These are phyloP conservation scores for Acromyrmex charruanus DNA, from an alignment of 1,140 invertebrate genomes.

Conservation along the genomic window DNA sequence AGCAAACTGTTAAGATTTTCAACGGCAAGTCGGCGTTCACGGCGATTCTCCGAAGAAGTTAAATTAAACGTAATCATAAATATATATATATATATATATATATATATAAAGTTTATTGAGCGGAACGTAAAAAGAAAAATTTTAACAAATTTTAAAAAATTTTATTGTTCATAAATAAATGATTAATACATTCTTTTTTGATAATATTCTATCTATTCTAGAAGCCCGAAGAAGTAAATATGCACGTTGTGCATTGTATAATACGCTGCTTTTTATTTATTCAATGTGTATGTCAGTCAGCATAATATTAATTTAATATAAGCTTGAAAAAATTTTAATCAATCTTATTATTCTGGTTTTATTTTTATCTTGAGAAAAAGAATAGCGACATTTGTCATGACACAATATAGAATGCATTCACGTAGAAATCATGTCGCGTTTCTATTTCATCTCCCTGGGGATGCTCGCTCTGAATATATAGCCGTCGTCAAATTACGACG, in stretches of 20 bases:
- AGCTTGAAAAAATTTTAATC: slow-evolving; percentile 4
- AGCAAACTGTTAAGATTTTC: slow-evolving; percentile 71
- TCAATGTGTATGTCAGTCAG: not conserved
- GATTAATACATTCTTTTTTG: not conserved
- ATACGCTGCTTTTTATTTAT: not conserved
- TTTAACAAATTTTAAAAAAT: not conserved
- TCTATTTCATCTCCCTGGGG: slow-evolving; percentile 22
- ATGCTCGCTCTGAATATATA: slow-evolving; percentile 18
- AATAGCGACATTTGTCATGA: not conserved
- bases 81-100: not conserved
- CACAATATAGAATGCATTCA: slow-evolving; percentile 15
- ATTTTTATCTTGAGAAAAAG: not conserved
- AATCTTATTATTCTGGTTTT: not conserved
- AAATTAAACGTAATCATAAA: not conserved
- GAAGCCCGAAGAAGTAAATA: not conserved
- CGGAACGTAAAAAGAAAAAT: not conserved
- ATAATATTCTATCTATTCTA: not conserved
- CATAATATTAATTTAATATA: not conserved
- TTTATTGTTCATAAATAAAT: slow-evolving; percentile 15
- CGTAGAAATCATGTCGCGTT: slow-evolving; percentile 41
- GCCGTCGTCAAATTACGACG: slow-evolving; percentile 64
- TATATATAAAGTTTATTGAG: not conserved
- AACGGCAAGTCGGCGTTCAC: not conserved
- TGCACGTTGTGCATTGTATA: not conserved
- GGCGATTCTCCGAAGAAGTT: slow-evolving; percentile 3